These are phyloP conservation scores for Paedocypris micromegethes DNA, from an alignment of 2,797 vertebrate species.

Conservation along the genomic window DNA sequence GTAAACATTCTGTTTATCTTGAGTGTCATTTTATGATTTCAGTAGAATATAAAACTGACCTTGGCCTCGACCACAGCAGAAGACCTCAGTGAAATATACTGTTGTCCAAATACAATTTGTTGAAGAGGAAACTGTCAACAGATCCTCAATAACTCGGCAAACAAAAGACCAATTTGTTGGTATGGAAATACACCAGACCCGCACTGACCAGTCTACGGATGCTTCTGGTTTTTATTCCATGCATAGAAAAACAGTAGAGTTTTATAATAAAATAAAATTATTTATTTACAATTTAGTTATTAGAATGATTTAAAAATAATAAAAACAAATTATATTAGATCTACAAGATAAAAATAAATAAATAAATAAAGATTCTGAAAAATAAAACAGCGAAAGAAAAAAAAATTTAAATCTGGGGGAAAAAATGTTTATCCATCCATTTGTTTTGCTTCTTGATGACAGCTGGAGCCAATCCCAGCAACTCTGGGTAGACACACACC, in stretches of 20 bases:
- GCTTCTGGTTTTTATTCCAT: constrained; percentile 37
- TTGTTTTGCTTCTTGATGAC: too few species aligned
- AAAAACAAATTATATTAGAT: not conserved
- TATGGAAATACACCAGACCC: constrained; percentile 53
- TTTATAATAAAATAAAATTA: not conserved
- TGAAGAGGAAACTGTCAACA: constrained; percentile 85
- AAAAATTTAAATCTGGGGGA: too few species aligned
- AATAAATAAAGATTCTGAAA: not conserved
- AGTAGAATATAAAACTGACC: constrained; percentile 97
- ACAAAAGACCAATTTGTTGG: constrained; percentile 57
- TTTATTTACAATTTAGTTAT: not conserved
- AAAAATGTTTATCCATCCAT: too few species aligned
- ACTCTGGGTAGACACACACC: too few species aligned
- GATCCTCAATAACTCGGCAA: constrained; percentile 74
- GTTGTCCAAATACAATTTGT: constrained; percentile 86
- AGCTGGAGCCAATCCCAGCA: too few species aligned
- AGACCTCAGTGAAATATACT: constrained; percentile 86
- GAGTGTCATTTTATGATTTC: constrained; percentile 99
- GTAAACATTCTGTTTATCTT: constrained; percentile 99
- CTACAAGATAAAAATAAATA: not conserved
- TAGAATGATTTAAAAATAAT: too few species aligned
- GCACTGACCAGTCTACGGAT: constrained; percentile 22
- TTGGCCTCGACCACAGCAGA: constrained; percentile 86
- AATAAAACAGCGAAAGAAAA: too few species aligned
- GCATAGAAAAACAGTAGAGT: constrained; percentile 7